phyloP scores from a whole-genome alignment of 1,140 invertebrate genomes.

The Heliothis virescens region DNA sequence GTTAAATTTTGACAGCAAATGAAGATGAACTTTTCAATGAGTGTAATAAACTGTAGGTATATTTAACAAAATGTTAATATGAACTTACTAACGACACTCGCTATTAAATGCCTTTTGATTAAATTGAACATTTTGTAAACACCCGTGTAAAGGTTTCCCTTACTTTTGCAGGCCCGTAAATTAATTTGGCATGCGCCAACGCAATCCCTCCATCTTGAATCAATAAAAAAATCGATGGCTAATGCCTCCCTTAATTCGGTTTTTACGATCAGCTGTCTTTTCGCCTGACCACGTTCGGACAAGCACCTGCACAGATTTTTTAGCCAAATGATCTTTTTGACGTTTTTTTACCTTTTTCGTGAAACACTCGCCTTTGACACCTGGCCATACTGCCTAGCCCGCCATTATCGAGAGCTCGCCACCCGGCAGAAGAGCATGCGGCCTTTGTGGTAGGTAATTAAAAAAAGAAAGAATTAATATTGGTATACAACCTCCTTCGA shows the following conservation, averaged over 20 bases:
- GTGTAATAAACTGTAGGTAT: too few relatives aligned
- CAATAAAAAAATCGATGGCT: slow-evolving; percentile 32
- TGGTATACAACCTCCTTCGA: slow-evolving; percentile 44
- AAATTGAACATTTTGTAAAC: not conserved
- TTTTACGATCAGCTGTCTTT: slow-evolving; percentile 75
- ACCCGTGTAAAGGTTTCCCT: not conserved
- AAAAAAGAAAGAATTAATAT: slow-evolving; percentile 53
- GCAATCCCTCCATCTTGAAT: slow-evolving; percentile 18
- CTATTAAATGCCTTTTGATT: too few relatives aligned
- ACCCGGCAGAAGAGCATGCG: slow-evolving; percentile 67
- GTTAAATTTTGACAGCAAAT: too few relatives aligned
- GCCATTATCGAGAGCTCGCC: slow-evolving; percentile 60
- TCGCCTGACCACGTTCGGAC: slow-evolving; percentile 69
- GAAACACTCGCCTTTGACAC: slow-evolving; percentile 72
- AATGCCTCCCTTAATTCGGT: slow-evolving; percentile 60
- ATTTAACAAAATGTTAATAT: too few relatives aligned
- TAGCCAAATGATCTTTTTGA: slow-evolving; percentile 70
- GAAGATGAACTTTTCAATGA: too few relatives aligned
- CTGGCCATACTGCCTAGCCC: slow-evolving; percentile 73
- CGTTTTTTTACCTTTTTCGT: slow-evolving; percentile 68
- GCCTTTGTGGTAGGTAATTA: slow-evolving; percentile 51
- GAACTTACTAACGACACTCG: too few relatives aligned
- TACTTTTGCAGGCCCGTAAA: not conserved
- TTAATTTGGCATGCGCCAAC: slow-evolving; percentile 6
- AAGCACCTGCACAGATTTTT: slow-evolving; percentile 81